Evolutionary conservation across 2,113 vertebrate genomes (phyloP).

Genomic region (Cyanoramphus novaezelandiae): DNA sequence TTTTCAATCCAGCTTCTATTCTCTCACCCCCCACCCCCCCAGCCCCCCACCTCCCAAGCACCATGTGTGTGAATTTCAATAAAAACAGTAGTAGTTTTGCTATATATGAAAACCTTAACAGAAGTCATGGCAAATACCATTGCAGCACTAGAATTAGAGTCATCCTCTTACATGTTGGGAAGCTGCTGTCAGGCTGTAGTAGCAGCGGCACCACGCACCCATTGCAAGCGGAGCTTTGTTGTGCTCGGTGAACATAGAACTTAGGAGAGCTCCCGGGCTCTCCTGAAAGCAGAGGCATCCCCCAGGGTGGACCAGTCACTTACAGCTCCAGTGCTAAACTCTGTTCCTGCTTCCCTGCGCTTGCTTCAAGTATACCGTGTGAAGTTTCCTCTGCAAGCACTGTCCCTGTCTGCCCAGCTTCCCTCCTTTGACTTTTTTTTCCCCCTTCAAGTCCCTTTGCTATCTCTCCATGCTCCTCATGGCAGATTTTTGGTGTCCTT

Average conservation of each 20-base stretch:
- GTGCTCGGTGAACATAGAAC: not conserved
- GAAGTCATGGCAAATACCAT: not conserved
- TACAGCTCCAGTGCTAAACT: not conserved
- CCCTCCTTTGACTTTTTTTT: not conserved
- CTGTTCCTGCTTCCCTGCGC: not conserved
- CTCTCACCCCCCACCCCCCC: not conserved
- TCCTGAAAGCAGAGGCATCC: not conserved
- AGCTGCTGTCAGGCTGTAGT: not conserved
- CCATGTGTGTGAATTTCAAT: not conserved
- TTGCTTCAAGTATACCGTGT: not conserved
- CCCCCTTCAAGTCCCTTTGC: not conserved
- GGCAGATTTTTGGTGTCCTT: not conserved
- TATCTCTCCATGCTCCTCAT: not conserved
- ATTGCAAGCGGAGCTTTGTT: not conserved
- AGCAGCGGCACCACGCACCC: not conserved
- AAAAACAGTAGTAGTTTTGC: not conserved
- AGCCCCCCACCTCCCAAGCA: not conserved
- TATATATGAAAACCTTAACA: not conserved
- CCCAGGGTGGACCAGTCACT: not conserved
- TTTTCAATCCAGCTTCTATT: not conserved
- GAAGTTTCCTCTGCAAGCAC: not conserved
- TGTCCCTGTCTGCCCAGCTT: not conserved
- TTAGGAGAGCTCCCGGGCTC: not conserved
- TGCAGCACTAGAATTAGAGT: not conserved
- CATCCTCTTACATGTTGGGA: not conserved